Base-by-base conservation (phyloP, 2,888 invertebrate genomes). In the Meandrusa payeni region DNA sequence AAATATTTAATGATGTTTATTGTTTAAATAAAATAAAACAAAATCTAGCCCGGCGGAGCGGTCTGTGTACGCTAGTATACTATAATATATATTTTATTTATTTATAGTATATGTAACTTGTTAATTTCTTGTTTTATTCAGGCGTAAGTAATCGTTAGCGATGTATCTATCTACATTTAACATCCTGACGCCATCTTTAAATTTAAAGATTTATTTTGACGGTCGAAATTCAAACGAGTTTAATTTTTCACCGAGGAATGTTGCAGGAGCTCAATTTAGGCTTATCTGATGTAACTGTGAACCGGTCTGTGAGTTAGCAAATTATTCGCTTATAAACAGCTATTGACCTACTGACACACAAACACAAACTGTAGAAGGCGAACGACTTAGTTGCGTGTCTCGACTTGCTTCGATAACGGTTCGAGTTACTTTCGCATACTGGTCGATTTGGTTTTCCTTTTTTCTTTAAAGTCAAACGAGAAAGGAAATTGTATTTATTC, bases 341-440 rank as follows among this genome's bases (percentile, higher is more conserved):
- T 82, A 82, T 81, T 85, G 86, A 83, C 86, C 86, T 46, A 85
- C 77, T 86, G 76, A 80, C 86, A 76, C 73, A 85, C 65, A 65
- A 79, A 75, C 41, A 48, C 33, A 41, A 22, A 28, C 61, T 48
- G 51, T 47, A 59, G 76, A 82, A 83, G 81, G 83, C 80, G 75
- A 82, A 81, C 83, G 62, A 76, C 72, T 77, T 64, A 54, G 64
- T 74, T 63, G 74, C 74, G 74, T 78, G 78, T 70, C 68, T 63
- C 65, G 64, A 61, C 57, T 61, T 42, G 52, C 50, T 53, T 48
- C 38, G 39, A 31, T 31, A 34, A 39, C 19, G 36, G 15, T 40
- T 40, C 15, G 29, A 43, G 57, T 62, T 61, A 65, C 65, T 69
- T 71, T 66, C 63, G 55, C 57, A 59, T 54, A 50, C 48, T 19